Percentiles rank a stretch among this genome's conserved stretches.
These are phyloP conservation scores for Panthera tigris DNA, from an alignment of 2,113 vertebrate genomes.

Conservation along the genomic window DNA sequence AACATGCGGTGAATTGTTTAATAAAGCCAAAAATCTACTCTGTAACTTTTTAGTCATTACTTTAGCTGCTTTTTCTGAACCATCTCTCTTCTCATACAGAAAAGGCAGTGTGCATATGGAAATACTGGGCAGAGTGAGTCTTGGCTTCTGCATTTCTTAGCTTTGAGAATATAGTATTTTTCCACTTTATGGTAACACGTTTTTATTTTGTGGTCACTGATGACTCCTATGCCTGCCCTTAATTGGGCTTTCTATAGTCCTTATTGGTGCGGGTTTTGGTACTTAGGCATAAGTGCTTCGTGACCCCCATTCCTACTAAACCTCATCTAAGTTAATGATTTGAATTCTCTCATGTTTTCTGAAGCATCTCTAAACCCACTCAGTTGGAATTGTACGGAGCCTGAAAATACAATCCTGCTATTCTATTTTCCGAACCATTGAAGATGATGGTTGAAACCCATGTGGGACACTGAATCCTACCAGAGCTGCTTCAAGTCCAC, in stretches of 20 bases:
- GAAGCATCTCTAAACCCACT: not conserved
- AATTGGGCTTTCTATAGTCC: not conserved
- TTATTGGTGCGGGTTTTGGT: not conserved
- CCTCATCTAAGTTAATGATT: not conserved
- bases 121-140: not conserved
- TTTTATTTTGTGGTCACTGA: not conserved
- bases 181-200: not conserved
- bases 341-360: not conserved
- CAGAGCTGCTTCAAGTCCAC: not conserved
- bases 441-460: not conserved
- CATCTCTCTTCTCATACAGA: not conserved
- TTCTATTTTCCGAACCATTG: not conserved
- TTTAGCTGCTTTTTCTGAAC: not conserved
- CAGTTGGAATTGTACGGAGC: not conserved
- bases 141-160: not conserved
- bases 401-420: not conserved
- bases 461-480: not conserved
- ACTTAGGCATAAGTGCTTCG: not conserved
- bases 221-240: not conserved
- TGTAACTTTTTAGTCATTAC: not conserved
- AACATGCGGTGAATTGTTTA: not conserved
- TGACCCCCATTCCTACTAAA: not conserved
- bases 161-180: not conserved
- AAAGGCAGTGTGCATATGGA: rapidly evolving
- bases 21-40: not conserved